Conservation (phyloP, 2,888 invertebrate genomes). For the Stenoptilia bipunctidactyla region DNA sequence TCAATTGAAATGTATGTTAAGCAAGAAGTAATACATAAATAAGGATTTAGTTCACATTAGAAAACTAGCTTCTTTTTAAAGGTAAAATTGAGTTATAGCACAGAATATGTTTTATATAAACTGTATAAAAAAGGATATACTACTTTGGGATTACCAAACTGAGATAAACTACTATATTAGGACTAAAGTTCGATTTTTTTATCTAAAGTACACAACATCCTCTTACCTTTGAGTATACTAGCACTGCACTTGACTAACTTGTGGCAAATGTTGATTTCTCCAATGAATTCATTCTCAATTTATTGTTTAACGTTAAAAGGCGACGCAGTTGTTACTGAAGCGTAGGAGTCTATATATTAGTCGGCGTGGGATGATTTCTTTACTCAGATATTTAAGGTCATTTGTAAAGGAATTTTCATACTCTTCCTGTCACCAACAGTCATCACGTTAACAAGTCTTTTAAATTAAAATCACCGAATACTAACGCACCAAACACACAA, state of each 20-base stretch:
- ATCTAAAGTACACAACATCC: conserved; percentile 7
- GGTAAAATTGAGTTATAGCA: too few relatives aligned
- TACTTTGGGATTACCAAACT: background rate
- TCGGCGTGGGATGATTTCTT: conserved; percentile 56
- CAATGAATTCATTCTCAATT: conserved; percentile 35
- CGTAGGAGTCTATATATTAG: conserved; percentile 60
- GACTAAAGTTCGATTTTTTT: background rate
- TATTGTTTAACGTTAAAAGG: conserved; percentile 25
- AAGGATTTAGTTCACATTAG: too few relatives aligned
- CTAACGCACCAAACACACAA: conserved; percentile 20
- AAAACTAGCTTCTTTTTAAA: too few relatives aligned
- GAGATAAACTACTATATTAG: background rate
- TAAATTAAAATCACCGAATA: conserved; percentile 25
- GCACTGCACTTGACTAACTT: background rate
- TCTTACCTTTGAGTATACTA: conserved; percentile 1
- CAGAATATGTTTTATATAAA: too few relatives aligned
- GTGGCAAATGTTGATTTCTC: conserved; percentile 18
- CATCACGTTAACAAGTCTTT: conserved; percentile 16
- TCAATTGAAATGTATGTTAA: too few relatives aligned
- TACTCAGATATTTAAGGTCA: conserved; percentile 47
- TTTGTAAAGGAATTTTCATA: conserved; percentile 25
- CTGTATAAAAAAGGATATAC: background rate
- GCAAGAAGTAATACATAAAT: too few relatives aligned
- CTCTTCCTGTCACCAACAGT: conserved; percentile 23
- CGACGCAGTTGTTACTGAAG: conserved; percentile 35